Evolutionary conservation across 2,888 invertebrate genomes (phyloP).

Genomic region (Tinea semifulvella): DNA sequence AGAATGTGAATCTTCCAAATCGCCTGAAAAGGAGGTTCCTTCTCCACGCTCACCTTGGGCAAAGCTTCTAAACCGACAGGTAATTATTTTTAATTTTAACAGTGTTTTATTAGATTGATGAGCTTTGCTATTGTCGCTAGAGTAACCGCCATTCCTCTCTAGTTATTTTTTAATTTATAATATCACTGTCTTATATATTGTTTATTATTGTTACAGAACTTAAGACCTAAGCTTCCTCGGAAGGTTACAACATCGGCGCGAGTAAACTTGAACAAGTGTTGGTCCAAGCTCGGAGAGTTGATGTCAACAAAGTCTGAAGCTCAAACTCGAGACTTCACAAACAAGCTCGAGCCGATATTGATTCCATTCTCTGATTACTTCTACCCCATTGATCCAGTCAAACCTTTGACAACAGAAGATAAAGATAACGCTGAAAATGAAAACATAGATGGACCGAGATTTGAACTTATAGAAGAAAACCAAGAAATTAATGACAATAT

Average conservation of each 20-base stretch:
- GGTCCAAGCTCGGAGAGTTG: constrained; percentile 69
- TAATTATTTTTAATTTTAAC: constrained; percentile 35
- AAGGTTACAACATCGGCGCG: constrained; percentile 64
- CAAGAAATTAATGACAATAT: constrained; percentile 65
- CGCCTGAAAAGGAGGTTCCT: constrained; percentile 48
- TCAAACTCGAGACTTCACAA: constrained; percentile 57
- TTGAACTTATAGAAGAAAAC: constrained; percentile 40
- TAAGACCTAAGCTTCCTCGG: constrained; percentile 65
- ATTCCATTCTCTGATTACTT: constrained; percentile 52
- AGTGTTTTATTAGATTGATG: too few relatives aligned
- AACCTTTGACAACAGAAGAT: constrained; percentile 48
- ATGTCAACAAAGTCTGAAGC: constrained; percentile 54
- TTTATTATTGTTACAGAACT: constrained; percentile 54
- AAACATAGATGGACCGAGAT: constrained; percentile 51
- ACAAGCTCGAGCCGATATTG: constrained; percentile 49
- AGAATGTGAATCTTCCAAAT: constrained; percentile 38
- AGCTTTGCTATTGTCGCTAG: neutral
- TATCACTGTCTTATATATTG: constrained; percentile 11
- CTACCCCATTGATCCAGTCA: constrained; percentile 49
- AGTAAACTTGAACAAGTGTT: constrained; percentile 72
- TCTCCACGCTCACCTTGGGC: constrained; percentile 66
- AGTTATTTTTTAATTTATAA: constrained; percentile 1
- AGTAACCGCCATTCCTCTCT: too few relatives aligned
- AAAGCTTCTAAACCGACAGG: constrained; percentile 65
- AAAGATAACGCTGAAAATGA: constrained; percentile 57